These are phyloP conservation scores for Lasioglossum oenotherae DNA, from an alignment of 2,888 invertebrate species.

Conservation along the genomic window DNA sequence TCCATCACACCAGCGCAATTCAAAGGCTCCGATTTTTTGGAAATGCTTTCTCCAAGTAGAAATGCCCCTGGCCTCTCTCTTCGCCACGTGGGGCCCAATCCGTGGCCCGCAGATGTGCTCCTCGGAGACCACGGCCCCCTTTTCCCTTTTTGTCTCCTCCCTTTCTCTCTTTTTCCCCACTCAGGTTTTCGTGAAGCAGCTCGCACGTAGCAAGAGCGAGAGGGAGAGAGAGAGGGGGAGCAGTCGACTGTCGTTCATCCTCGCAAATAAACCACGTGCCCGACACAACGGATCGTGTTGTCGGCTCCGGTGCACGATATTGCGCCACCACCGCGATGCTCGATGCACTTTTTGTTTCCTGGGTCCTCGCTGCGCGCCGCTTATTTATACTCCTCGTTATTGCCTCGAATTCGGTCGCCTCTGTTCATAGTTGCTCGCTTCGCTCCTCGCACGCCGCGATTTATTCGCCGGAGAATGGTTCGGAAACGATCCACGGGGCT, in stretches of 20 bases:
- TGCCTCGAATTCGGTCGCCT: conserved; percentile 23
- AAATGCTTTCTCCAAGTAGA: conserved; percentile 47
- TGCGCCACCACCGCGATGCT: conserved; percentile 49
- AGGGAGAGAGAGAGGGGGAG: background rate
- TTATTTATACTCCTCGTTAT: conserved; percentile 39
- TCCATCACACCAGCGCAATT: background rate
- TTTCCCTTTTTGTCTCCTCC: conserved; percentile 1
- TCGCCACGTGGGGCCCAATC: conserved; percentile 70
- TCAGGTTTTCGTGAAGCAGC: conserved; percentile 11
- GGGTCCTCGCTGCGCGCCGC: background rate
- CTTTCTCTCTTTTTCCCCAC: conserved; percentile 17
- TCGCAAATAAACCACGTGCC: conserved; percentile 70
- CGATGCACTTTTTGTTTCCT: conserved; percentile 32
- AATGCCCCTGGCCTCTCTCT: conserved; percentile 40
- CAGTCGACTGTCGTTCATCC: conserved; percentile 41
- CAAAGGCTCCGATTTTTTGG: conserved; percentile 13
- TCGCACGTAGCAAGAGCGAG: background rate
- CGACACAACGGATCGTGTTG: conserved; percentile 30
- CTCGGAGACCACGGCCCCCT: conserved; percentile 24
- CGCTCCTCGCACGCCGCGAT: background rate
- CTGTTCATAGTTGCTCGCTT: background rate
- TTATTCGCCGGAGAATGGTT: background rate
- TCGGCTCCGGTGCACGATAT: conserved; percentile 53
- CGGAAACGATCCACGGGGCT: background rate
- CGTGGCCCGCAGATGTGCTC: conserved; percentile 67